These are phyloP conservation scores for Diogma glabrata DNA, from an alignment of 2,888 invertebrate species.

Conservation along the genomic window DNA sequence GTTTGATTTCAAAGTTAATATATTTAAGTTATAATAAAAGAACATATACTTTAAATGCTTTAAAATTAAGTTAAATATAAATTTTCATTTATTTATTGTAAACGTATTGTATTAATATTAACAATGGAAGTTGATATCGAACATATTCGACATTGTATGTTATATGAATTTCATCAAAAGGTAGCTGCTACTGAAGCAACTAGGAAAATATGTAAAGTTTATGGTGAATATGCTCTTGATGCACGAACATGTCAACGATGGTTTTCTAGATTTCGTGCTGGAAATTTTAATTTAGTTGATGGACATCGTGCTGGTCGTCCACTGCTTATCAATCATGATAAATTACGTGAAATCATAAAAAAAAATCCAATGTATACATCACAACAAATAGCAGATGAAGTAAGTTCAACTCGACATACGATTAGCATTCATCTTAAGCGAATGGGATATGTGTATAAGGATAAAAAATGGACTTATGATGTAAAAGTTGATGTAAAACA, in stretches of 20 bases:
- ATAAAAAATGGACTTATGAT: conserved; percentile 3
- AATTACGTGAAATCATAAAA: too few relatives aligned
- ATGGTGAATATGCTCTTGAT: not conserved
- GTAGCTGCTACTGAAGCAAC: not conserved
- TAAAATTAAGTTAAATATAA: too few relatives aligned
- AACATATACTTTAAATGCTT: too few relatives aligned
- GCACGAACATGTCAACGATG: conserved; percentile 15
- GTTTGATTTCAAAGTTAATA: too few relatives aligned
- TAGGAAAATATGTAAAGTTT: not conserved
- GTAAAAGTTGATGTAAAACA: too few relatives aligned
- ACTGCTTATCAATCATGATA: too few relatives aligned
- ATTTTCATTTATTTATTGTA: not conserved
- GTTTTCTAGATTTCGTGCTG: conserved; percentile 22
- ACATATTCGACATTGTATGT: conserved; percentile 6
- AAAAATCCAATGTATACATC: too few relatives aligned
- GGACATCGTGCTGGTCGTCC: conserved; percentile 3
- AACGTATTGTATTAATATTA: not conserved
- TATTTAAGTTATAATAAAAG: too few relatives aligned
- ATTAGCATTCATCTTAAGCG: not conserved
- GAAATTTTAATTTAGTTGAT: conserved; percentile 18
- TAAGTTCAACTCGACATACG: not conserved
- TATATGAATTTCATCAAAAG: conserved; percentile 5
- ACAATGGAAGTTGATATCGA: conserved; percentile 1
- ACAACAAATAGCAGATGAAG: conserved; percentile 1
- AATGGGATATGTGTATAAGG: not conserved